These are phyloP conservation scores for Poicephalus gulielmi DNA, from an alignment of 2,113 vertebrate species.

Conservation along the genomic window DNA sequence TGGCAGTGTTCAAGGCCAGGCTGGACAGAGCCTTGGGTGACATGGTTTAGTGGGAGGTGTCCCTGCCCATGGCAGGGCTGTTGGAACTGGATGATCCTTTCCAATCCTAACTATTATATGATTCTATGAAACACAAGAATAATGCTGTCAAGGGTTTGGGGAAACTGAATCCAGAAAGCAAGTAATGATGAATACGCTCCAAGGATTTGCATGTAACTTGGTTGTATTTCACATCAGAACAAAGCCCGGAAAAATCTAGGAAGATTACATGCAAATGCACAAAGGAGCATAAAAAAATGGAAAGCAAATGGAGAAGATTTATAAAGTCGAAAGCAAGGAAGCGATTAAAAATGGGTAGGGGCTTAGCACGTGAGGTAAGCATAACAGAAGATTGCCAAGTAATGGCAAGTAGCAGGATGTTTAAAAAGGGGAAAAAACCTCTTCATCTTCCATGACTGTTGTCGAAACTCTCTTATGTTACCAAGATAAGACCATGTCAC, in stretches of 20 bases:
- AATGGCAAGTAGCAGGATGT: not conserved
- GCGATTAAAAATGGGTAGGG: not conserved
- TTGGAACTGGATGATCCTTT: too few relatives aligned
- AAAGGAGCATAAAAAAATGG: not conserved
- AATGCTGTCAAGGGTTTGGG: not conserved
- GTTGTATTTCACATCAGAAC: not conserved
- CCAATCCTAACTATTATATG: too few relatives aligned
- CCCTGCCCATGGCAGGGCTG: too few relatives aligned
- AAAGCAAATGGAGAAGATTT: not conserved
- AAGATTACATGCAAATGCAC: not conserved
- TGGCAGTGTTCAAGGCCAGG: too few relatives aligned
- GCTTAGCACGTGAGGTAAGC: not conserved
- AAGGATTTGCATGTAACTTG: not conserved
- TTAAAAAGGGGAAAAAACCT: not conserved
- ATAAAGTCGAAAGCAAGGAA: not conserved
- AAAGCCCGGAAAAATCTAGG: not conserved
- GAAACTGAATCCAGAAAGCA: not conserved
- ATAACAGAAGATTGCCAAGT: not conserved
- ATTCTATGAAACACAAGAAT: not conserved
- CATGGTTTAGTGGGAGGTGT: too few relatives aligned
- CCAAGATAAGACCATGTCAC: not conserved
- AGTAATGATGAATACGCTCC: not conserved
- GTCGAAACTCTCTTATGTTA: not conserved
- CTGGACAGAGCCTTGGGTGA: too few relatives aligned
- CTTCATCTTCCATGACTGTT: not conserved